Conservation (phyloP, 2,888 invertebrate genomes). For the Ophion costatus region DNA sequence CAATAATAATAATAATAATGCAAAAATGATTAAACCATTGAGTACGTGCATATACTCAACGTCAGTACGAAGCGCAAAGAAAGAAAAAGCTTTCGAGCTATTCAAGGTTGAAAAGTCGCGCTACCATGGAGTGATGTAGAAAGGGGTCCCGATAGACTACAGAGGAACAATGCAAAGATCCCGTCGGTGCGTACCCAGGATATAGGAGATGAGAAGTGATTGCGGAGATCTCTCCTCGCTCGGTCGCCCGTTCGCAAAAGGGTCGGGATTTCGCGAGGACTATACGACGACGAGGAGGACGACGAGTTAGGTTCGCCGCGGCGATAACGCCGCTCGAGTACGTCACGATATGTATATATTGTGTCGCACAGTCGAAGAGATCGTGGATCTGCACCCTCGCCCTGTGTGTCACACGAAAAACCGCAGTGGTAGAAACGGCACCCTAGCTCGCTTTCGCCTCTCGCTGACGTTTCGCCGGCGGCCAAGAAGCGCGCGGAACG, state of each 20-base stretch:
- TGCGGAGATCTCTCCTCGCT: constrained; percentile 49
- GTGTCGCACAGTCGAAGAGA: constrained; percentile 49
- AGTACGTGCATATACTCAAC: background rate
- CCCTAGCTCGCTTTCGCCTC: constrained; percentile 63
- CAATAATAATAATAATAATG: background rate
- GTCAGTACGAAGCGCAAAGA: background rate
- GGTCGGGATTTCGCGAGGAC: constrained; percentile 54
- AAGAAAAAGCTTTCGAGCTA: constrained; percentile 34
- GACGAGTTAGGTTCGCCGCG: constrained; percentile 25
- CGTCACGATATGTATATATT: constrained; percentile 15
- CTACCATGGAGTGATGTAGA: background rate
- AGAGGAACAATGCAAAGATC: constrained; percentile 57
- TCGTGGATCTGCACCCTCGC: constrained; percentile 53
- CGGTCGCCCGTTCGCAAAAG: constrained; percentile 53
- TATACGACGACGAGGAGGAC: constrained; percentile 25
- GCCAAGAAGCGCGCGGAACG: constrained; percentile 48
- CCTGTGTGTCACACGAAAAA: constrained; percentile 57
- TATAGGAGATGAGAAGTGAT: constrained; percentile 37
- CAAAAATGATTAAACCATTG: background rate
- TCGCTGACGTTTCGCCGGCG: constrained; percentile 59
- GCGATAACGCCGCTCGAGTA: constrained; percentile 56
- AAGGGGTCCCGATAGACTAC: constrained; percentile 29
- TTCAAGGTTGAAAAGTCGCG: constrained; percentile 40
- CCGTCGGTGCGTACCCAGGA: constrained; percentile 8
- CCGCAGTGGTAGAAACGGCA: constrained; percentile 50